Conservation (phyloP, 2,797 vertebrate species). For the Tokudaia tokunoshimensis region DNA sequence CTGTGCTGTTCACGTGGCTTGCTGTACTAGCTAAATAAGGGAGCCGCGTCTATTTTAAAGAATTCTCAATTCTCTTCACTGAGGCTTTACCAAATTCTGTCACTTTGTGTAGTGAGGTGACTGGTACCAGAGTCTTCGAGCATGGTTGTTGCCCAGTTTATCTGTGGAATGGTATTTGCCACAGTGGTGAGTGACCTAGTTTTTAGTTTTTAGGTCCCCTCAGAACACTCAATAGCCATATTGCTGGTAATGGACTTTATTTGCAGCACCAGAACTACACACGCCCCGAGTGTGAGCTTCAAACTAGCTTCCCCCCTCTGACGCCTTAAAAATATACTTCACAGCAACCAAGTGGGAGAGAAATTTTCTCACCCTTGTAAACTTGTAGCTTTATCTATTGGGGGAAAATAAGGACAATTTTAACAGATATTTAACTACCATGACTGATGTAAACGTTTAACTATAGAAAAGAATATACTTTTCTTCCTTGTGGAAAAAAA, state of each 20-base stretch:
- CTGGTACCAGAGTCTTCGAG: constrained; percentile 7
- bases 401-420: constrained; percentile 58
- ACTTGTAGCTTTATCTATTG: constrained; percentile 55
- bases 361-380: constrained; percentile 58
- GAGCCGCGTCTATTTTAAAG: constrained; percentile 24
- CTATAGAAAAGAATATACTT: constrained; percentile 40
- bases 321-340: constrained; percentile 73
- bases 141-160: neutral
- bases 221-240: neutral
- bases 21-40: constrained; percentile 26
- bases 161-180: constrained; percentile 13
- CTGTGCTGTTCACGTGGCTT: neutral
- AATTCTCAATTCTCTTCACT: constrained; percentile 21
- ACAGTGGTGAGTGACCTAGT: neutral
- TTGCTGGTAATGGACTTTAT: constrained; percentile 42
- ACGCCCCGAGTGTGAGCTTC: neutral
- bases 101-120: constrained; percentile 40
- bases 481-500: neutral
- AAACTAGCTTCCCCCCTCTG: constrained; percentile 66
- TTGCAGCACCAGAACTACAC: constrained; percentile 60
- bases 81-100: constrained; percentile 44
- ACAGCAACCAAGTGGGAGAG: constrained; percentile 56
- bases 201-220: constrained; percentile 9
- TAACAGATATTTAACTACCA: constrained; percentile 41
- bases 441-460: constrained; percentile 50